These are phyloP conservation scores for Budorcas taxicolor DNA, from an alignment of 2,113 vertebrate genomes.

Conservation along the genomic window DNA sequence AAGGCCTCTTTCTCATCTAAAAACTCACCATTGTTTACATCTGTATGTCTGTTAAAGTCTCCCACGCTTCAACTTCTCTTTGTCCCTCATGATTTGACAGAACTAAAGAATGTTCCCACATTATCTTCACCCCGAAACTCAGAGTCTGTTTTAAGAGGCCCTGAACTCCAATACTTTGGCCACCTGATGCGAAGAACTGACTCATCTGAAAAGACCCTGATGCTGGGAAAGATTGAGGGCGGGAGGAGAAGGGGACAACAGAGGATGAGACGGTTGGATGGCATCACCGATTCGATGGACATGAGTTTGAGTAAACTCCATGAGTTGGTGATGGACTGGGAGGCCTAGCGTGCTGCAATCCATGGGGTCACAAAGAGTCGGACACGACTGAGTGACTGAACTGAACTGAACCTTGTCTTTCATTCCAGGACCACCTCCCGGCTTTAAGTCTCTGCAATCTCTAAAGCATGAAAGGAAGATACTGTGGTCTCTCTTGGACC, in stretches of 20 bases:
- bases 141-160: not conserved
- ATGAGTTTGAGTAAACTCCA: not conserved
- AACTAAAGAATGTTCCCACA: not conserved
- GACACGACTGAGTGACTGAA: accelerated
- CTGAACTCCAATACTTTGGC: not conserved
- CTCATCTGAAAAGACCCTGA: not conserved
- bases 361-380: not conserved
- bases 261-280: not conserved
- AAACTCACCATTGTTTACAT: not conserved
- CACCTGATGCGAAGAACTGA: not conserved
- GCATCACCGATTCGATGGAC: not conserved
- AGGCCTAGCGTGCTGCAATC: not conserved
- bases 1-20: not conserved
- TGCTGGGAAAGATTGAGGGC: not conserved
- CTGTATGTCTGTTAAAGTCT: not conserved
- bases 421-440: not conserved
- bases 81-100: not conserved
- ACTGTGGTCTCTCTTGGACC: not conserved
- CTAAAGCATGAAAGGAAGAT: not conserved
- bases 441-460: not conserved
- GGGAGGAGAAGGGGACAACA: not conserved
- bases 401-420: not conserved
- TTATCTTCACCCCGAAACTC: not conserved
- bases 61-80: not conserved
- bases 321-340: not conserved